Evolutionary conservation across 2,113 vertebrate genomes (phyloP).

Genomic region (Hydrochoerus hydrochaeris): DNA sequence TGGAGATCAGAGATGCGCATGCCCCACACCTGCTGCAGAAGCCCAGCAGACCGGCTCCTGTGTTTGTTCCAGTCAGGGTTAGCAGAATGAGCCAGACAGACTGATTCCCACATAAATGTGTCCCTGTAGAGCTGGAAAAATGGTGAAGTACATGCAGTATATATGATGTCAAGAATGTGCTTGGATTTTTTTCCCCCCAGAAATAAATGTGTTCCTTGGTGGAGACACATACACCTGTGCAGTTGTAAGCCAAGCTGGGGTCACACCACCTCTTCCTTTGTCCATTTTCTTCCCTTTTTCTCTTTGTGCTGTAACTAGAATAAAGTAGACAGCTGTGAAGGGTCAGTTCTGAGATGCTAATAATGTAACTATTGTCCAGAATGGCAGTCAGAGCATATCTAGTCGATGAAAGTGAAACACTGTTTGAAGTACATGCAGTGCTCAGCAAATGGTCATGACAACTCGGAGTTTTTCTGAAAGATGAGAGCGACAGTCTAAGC

Average conservation of each 20-base stretch:
- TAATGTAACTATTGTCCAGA: background rate
- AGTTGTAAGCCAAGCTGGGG: background rate
- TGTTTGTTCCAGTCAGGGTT: background rate
- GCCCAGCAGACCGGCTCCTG: background rate
- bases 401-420: background rate
- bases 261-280: background rate
- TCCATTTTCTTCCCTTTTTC: background rate
- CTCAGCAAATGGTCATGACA: background rate
- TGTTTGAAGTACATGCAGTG: background rate
- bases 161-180: background rate
- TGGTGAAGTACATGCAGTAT: conserved; percentile 3
- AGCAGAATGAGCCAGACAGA: background rate
- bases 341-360: background rate
- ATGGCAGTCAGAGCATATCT: background rate
- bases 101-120: background rate
- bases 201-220: background rate
- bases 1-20: background rate
- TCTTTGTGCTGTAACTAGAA: conserved; percentile 2
- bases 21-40: background rate
- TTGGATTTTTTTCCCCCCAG: background rate
- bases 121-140: background rate
- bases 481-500: background rate
- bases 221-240: background rate
- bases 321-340: background rate
- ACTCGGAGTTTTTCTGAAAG: background rate